Evolutionary conservation across 1,140 invertebrate genomes (phyloP), one percentile per base, ranked within the genome.

Genomic region (Nixonia krombeini): DNA sequence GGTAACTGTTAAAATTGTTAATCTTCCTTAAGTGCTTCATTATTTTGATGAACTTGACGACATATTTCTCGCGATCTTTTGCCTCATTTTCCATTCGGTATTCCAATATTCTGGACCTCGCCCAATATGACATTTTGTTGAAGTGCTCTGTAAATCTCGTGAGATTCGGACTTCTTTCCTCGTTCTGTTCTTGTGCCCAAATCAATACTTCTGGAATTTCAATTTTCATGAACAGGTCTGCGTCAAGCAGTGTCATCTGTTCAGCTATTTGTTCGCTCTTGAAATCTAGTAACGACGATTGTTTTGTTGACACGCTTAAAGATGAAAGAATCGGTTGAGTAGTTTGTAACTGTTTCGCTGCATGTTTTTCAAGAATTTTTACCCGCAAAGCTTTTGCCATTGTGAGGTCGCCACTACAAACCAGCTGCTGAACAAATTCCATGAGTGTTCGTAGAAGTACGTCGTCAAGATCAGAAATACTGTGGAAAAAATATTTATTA

Each of bases 121-220:
- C 82, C 98, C 97, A 99, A 74, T 96, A 99, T 16, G 96, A 99
- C 94, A 99, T 98, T 85, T 99, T 99, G 82, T 99, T 99, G 81
- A 99, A 99, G 86, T 99, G 97, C 82, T 99, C 96, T 0, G 98
- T 99, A 79, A 99, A 99, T 62, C 92, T 88, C 9, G 95, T 98
- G 25, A 99, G 87, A 86, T 99, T 99, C 2, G 97, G 96, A 81
- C 96, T 97, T 58, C 93, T 89, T 80, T 99, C 96, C 85, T 99
- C 97, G 70, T 94, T 96, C 82, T 99, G 98, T 81, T 99, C 96
- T 73, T 95, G 91, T 8, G 97, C 95, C 97, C 97, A 99, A 59
- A 97, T 91, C 53, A 99, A 85, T 45, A 99, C 93, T 86, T 99
- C 98, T 0, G 96, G 95, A 72, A 97, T 96, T 83, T 99, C 96